Base-by-base conservation (phyloP, 2,888 invertebrate species). In the Drosophila fulvimacula region DNA sequence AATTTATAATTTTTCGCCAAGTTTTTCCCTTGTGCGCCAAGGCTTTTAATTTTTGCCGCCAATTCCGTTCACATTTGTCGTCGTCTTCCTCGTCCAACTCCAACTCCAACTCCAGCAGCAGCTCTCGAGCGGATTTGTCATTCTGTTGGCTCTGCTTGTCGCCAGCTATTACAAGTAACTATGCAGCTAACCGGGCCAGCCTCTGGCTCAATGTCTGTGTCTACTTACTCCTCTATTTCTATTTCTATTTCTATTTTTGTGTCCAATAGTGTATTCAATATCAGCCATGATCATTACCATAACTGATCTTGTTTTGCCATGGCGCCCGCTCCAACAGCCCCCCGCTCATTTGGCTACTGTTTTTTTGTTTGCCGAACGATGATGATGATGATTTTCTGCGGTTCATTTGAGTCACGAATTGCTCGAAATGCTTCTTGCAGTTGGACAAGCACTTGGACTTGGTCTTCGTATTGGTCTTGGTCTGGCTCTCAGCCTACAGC, bases 21-120 rank as follows among this genome's bases (percentile, higher is more conserved):
- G 79, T 76, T 79, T 78, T 85, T 85, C 75, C 82, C 81, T 83
- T 74, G 79, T 87, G 79, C 53, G 73, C 73, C 68, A 81, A 76
- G 48, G 82, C 88, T 89, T 90, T 90, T 89, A 90, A 86, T 89
- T 87, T 90, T 89, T 89, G 81, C 89, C 89, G 89, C 87, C 89
- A 76, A 73, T 77, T 66, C 76, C 76, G 76, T 74, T 76, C 79
- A 61, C 75, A 71, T 69, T 83, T 76, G 73, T 64, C 66, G 58
- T 69, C 55, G 44, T 34, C 34, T 59, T 74, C 55, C 9, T 30
- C 30, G 1, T 0, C 6, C 49, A 64, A 24, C 42, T 42, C 13
- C 21, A 7, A 6, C 7, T 30, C 30, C 30, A 30, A 53, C 69
- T 73, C 49, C 32, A 65, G 24, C 27, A 11, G 11, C n/a, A 46